These are phyloP conservation scores for Cichladusa arquata DNA, from an alignment of 2,113 vertebrate genomes.

Conservation along the genomic window DNA sequence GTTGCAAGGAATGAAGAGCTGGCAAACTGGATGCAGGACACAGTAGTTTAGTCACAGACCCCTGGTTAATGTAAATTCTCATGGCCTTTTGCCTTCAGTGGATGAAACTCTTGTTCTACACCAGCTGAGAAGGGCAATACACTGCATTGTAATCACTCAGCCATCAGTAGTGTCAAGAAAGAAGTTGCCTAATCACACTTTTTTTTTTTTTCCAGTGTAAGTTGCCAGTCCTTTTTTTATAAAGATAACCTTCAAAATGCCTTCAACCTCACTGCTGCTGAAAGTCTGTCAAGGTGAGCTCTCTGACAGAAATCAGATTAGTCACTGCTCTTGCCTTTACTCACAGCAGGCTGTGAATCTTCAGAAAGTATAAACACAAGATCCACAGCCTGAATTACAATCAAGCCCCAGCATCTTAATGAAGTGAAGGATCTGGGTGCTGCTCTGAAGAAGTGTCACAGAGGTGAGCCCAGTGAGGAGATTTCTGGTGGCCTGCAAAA, in stretches of 20 bases:
- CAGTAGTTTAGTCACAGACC: not conserved
- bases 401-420: not conserved
- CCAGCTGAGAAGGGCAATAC: not conserved
- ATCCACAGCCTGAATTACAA: not conserved
- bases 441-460: not conserved
- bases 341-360: not conserved
- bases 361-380: not conserved
- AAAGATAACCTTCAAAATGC: constrained; percentile 52
- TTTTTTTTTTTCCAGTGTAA: not conserved
- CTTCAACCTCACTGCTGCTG: not conserved
- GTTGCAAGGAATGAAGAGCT: not conserved
- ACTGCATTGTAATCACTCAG: not conserved
- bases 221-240: constrained; percentile 1
- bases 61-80: not conserved
- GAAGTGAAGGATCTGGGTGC: not conserved
- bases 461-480: not conserved
- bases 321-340: not conserved
- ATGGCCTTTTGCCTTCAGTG: not conserved
- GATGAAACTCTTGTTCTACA: not conserved
- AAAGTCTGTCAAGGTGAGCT: constrained; percentile 38
- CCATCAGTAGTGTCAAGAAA: constrained; percentile 15
- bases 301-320: not conserved
- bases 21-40: not conserved
- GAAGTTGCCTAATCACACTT: constrained; percentile 15
- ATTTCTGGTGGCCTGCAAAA: not conserved